Percentiles rank a stretch among this genome's conserved stretches.
Conservation (phyloP, 2,888 invertebrate species). For the Sinopyrophorus schimmeli region DNA sequence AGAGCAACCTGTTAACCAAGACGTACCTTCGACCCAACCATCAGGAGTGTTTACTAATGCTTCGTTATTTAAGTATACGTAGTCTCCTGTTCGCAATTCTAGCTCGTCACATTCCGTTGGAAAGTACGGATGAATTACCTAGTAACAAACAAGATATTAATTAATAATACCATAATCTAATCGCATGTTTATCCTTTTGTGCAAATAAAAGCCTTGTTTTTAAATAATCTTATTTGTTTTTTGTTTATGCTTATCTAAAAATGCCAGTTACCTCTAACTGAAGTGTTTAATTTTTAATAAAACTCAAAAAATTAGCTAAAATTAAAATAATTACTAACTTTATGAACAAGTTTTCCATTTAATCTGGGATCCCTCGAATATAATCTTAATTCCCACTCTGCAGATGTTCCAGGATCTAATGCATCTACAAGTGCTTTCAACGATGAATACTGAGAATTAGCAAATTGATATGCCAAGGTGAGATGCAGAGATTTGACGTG, state of each 20-base stretch:
- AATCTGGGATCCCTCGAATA: constrained; percentile 84
- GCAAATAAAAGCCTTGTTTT: no score
- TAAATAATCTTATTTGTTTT: no score
- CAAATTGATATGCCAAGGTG: constrained; percentile 88
- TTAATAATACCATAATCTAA: background rate
- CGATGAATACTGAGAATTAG: constrained; percentile 68
- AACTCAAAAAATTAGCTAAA: no score
- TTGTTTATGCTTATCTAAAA: no score
- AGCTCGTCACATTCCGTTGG: constrained; percentile 82
- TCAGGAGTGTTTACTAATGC: constrained; percentile 74
- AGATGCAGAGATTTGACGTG: constrained; percentile 85
- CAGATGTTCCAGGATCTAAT: constrained; percentile 67
- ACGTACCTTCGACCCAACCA: constrained; percentile 86
- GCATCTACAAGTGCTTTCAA: constrained; percentile 75
- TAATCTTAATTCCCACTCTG: constrained; percentile 82
- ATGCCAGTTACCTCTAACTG: no score
- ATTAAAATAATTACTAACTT: no score
- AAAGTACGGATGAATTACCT: constrained; percentile 76
- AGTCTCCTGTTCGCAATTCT: constrained; percentile 83
- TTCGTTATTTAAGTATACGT: constrained; percentile 78
- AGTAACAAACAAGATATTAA: constrained; percentile 12
- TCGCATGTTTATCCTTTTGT: background rate
- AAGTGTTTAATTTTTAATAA: no score
- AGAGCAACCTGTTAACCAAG: constrained; percentile 78
- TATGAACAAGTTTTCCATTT: constrained; percentile 67